Base-by-base conservation (phyloP, 2,797 vertebrate species). In the Aselliscus stoliczkanus region DNA sequence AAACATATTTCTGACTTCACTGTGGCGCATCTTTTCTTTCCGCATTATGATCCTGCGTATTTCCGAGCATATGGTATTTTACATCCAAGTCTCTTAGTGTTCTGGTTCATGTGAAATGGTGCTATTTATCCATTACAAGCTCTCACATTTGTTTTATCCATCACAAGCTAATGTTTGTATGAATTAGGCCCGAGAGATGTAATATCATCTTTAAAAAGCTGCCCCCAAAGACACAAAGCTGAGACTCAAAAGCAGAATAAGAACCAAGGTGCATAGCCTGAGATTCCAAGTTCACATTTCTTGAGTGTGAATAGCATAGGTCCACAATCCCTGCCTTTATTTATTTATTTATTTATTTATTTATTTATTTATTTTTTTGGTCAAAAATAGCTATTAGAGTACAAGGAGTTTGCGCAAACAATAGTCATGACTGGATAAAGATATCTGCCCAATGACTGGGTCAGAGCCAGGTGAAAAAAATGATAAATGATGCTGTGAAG, bases 61-160 rank as follows among this genome's bases (percentile, higher is more conserved):
- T 97, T 96, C 94, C 31, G 54, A 79, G 95, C 91, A 92, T 90
- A 85, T 44, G 96, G 79, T 82, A 94, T 98, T 98, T 97, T 97
- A 96, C 80, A 62, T 79, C 93, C 94, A 94, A 27, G 44, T 93
- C 89, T 96, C 97, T 97, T 73, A 95, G 11, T 95, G 96, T 97
- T 97, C 95, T 95, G 97, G 90, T 94, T 97, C 97, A 92, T 85
- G 95, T 94, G 96, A 98, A 98, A 97, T 0, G 42, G 94, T 79
- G 81, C 96, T 98, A 97, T 97, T 98, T 98, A 98, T 98, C 98
- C 97, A 98, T 95, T 97, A 88, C 89, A 96, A 98, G 73, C 90
- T 98, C 80, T 97, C 96, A 97, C 97, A 98, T 98, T 98, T 98
- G 98, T 97, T 98, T 98, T 98, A 98, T 97, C 96, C 98, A 98